Evolutionary conservation across 2,797 vertebrate genomes (phyloP).

Genomic region (Mormyrus hasselquistii): DNA sequence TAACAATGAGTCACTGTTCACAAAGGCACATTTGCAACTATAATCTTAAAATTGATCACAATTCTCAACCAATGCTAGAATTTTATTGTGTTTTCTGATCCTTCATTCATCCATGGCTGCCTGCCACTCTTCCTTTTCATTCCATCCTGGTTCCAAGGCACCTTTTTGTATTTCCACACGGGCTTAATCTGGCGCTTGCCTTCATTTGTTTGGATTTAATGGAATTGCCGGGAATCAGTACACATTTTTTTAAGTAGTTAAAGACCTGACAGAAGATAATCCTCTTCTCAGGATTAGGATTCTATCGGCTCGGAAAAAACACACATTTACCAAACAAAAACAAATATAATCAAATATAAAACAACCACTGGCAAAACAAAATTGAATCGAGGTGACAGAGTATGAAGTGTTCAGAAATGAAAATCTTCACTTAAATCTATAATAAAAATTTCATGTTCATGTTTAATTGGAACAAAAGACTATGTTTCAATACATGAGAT

Average conservation of each 20-base stretch:
- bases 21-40: not conserved
- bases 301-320: not conserved
- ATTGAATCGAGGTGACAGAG: not conserved
- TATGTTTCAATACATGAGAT: not conserved
- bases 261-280: not conserved
- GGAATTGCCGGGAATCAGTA: not conserved
- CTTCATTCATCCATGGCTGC: not conserved
- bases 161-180: not conserved
- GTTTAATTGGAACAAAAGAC: not conserved
- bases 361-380: not conserved
- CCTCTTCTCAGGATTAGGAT: not conserved
- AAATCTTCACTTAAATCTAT: not conserved
- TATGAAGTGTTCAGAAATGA: not conserved
- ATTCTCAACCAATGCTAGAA: not conserved
- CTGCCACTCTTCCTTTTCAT: not conserved
- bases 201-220: not conserved
- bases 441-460: not conserved
- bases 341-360: slow-evolving; percentile 4
- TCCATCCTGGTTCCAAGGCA: not conserved
- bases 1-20: not conserved
- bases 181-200: not conserved
- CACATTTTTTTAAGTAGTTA: not conserved
- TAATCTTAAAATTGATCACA: not conserved
- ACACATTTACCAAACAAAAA: slow-evolving; percentile 10
- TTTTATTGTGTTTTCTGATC: not conserved